Evolutionary conservation across 2,113 vertebrate genomes (phyloP), one percentile per base, ranked within the genome.

Genomic region (Cynoglossus semilaevis): DNA sequence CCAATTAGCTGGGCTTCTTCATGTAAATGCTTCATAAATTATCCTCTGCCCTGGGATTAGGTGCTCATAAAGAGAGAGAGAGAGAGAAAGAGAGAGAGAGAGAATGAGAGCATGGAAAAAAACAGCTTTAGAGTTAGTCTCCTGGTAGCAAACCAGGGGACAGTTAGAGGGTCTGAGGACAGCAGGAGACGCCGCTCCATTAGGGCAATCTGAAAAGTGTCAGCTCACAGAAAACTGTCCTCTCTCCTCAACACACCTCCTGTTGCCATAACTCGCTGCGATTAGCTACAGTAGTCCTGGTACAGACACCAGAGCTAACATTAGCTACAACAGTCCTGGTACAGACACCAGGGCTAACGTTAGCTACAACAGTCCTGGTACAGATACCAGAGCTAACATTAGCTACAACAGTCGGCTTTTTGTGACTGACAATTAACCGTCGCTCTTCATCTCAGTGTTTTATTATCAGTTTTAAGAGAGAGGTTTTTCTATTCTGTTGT

Each of bases 21-120:
- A 96, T 97, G 95, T 98, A 98, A 97, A 98, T 96, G 94, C 94
- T 94, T 93, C 93, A 95, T 97, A 96, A 98, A 96, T 98, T 95
- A 97, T 93, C 93, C 94, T 92, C 92, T 89, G 92, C 92, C 90
- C 82, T 77, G 75, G 96, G 96, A 98, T 98, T 97, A 98, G 95
- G 91, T 91, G 91, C 93, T 96, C 94, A 95, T 97, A 94, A 98
- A 95, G 93, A 89, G 89, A 94, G 93, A 92, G 93, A 29, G 22
- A 2, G 6, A 6, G 22, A 29, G 6, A 94, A 98, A 95, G 93
- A 89, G 89, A 94, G 93, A 92, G 93, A 29, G 22, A 2, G 6
- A 6, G 22, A 29, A n/a, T n/a, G 6, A 2, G 22, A 94, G 94
- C 95, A 94, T 95, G 94, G 94, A 93, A 94, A 95, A 95, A 96